Percentiles rank a stretch among this genome's conserved stretches.
Conservation (phyloP, 2,888 invertebrate species). For the Ormyrus rosae region DNA sequence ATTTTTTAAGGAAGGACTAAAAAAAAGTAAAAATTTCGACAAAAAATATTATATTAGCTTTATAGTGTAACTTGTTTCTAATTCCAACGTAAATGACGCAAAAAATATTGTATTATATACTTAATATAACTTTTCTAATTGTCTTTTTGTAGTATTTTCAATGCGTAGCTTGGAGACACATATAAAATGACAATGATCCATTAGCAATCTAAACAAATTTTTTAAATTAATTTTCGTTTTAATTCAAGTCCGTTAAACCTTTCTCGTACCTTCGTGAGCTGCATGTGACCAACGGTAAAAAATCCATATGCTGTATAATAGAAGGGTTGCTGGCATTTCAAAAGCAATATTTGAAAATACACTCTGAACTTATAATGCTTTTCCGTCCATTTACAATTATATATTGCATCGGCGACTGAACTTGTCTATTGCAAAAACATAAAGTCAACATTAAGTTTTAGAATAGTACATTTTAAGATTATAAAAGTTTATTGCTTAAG, state of each 20-base stretch:
- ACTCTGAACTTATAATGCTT: not conserved
- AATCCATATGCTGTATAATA: conserved; percentile 20
- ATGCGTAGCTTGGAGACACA: not conserved
- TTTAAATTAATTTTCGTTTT: not conserved
- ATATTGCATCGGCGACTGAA: not conserved
- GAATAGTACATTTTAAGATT: too few relatives aligned
- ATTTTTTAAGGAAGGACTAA: too few relatives aligned
- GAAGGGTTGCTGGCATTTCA: conserved; percentile 25
- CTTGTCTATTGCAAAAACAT: not conserved
- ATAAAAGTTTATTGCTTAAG: too few relatives aligned
- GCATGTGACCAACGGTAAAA: not conserved
- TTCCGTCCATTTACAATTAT: conserved; percentile 19
- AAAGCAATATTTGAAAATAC: conserved; percentile 14
- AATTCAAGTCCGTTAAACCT: not conserved
- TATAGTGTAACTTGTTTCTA: too few relatives aligned
- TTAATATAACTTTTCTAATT: too few relatives aligned
- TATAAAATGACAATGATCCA: conserved; percentile 16
- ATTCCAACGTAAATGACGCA: too few relatives aligned
- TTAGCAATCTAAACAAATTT: conserved; percentile 22
- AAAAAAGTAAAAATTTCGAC: too few relatives aligned
- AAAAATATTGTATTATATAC: too few relatives aligned
- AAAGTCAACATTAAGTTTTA: too few relatives aligned
- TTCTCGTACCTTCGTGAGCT: conserved; percentile 1
- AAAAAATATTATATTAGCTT: too few relatives aligned
- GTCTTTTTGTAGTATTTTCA: too few relatives aligned